Evolutionary conservation across 1,140 invertebrate genomes (phyloP), one percentile per base, ranked within the genome.

Genomic region (Zaprionus davidi): DNA sequence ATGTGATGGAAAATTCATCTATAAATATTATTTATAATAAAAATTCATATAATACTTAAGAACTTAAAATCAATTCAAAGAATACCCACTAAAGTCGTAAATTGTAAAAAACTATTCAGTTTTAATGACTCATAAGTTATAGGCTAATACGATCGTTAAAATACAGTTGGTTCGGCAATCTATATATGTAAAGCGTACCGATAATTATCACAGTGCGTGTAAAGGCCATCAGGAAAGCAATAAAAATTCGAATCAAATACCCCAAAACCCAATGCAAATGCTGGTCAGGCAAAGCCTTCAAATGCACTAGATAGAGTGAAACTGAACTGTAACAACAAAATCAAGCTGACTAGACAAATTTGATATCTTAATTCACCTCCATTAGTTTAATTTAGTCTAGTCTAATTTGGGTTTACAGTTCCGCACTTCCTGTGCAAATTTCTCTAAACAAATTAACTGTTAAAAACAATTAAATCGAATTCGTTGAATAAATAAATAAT

Each of bases 261-360:
- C 65, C 73, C 65, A 77, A 70, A 81, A 76, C 9, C 26, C 41
- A 81, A 81, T 76, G 71, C 67, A 76, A 76, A 81, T 79, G 49
- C 24, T 68, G 46, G 9, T 36, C 51, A 49, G 46, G 34, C 56
- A 58, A 58, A 49, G 22, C 57, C 46, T 74, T 22, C 17, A 68
- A 36, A 17, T 69, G 51, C 46, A 57, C 13, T 55, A 2, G 24
- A 12, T 22, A 67, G 31, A 34, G 31, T 11, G 31, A 34, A 34
- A 34, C 3, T 11, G 2, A 81, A 71, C 28, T 60, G 44, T 77
- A 62, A 58, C 31, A 69, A 46, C n/a, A 58, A 11, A 58, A 17
- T 44, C 12, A 12, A 51, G 9, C 60, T 26, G 13, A 24, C 49
- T 55, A 49, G 13, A 24, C 49, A 58, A 49, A 56, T 64, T 68